Percentiles rank a stretch among this genome's conserved stretches.
phyloP scores from a whole-genome alignment of 2,113 vertebrate genomes.

The Orientallactaga bullata region DNA sequence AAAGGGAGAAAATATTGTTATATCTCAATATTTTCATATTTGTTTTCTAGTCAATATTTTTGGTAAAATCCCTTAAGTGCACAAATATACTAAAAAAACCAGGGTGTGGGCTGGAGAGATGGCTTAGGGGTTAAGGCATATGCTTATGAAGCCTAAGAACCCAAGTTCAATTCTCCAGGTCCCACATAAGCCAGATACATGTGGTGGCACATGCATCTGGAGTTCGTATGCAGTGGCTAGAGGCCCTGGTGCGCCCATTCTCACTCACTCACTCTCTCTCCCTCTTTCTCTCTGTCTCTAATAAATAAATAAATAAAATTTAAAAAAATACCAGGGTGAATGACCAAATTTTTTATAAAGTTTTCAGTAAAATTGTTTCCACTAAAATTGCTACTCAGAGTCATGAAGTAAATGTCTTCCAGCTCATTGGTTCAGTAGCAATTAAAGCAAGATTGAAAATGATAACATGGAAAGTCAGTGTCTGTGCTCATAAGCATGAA shows the following conservation, averaged over 20 bases:
- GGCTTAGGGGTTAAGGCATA: too few relatives aligned
- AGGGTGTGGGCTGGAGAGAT: too few relatives aligned
- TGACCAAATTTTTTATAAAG: background rate
- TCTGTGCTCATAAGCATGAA: background rate
- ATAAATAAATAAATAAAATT: too few relatives aligned
- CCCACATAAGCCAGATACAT: too few relatives aligned
- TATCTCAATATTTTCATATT: background rate
- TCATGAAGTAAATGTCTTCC: background rate
- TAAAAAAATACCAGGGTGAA: background rate
- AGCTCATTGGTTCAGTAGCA: background rate
- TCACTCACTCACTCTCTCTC: too few relatives aligned
- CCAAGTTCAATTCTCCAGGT: too few relatives aligned
- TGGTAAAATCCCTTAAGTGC: background rate
- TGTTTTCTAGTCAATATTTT: background rate
- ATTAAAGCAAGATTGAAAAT: background rate
- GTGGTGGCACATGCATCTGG: too few relatives aligned
- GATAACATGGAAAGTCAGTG: rapidly evolving
- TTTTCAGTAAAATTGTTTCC: background rate
- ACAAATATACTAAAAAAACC: background rate
- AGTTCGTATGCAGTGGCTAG: too few relatives aligned
- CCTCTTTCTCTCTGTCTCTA: too few relatives aligned
- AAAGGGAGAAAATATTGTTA: background rate
- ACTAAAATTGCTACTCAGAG: background rate
- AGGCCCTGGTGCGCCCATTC: too few relatives aligned
- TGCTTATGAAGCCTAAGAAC: too few relatives aligned